A percentile compares a stretch with the other conserved stretches of the same genome.
Conservation (phyloP, 2,113 vertebrate species). For the Elachura formosa region DNA sequence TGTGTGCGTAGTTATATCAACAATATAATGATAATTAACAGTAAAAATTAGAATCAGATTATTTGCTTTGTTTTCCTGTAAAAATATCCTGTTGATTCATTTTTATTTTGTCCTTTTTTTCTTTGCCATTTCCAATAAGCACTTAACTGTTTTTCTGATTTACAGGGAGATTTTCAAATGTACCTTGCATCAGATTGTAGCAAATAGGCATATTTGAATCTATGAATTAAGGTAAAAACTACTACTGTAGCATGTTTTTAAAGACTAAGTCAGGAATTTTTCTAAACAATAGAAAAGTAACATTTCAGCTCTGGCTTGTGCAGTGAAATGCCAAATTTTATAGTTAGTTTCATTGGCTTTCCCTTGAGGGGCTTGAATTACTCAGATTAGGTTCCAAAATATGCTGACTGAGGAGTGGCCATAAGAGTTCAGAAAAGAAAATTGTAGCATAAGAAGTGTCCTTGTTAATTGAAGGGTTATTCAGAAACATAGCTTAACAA, state of each 20-base stretch:
- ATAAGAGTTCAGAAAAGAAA: background rate
- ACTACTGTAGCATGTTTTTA: background rate
- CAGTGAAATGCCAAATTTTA: background rate
- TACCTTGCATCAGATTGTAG: background rate
- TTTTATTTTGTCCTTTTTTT: background rate
- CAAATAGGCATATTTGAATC: background rate
- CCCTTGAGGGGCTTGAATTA: background rate
- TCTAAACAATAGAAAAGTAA: background rate
- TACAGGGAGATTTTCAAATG: background rate
- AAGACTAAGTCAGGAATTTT: background rate
- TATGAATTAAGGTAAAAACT: background rate
- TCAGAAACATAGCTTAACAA: background rate
- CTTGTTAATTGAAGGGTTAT: background rate
- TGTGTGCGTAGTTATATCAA: background rate
- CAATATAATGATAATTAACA: background rate
- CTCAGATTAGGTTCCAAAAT: background rate
- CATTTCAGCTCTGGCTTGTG: background rate
- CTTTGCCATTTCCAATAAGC: background rate
- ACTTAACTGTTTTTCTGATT: background rate
- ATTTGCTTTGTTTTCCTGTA: background rate
- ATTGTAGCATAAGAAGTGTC: background rate
- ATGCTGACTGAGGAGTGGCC: background rate
- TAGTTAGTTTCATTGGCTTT: background rate
- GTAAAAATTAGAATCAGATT: background rate
- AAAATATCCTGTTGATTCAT: rapidly evolving